Percentiles rank a stretch among this genome's conserved stretches.
Conservation (phyloP, 2,113 vertebrate genomes). For the Holacanthus passer region DNA sequence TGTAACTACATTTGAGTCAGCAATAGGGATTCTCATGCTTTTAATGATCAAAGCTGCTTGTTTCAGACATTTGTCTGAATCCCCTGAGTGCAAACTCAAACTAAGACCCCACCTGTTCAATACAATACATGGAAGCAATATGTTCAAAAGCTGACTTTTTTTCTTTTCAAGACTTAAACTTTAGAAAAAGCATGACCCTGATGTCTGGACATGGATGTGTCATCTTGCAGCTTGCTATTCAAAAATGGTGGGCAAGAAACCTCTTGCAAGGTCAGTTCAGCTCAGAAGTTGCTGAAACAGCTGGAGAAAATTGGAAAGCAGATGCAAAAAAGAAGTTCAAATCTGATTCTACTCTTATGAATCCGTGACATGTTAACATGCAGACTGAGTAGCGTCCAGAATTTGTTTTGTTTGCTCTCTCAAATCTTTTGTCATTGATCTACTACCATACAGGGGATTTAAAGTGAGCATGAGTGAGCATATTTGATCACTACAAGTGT, state of each 20-base stretch:
- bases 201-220: background rate
- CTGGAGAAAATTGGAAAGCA: too few relatives aligned
- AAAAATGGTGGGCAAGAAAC: background rate
- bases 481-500: too few relatives aligned
- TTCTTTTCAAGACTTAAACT: too few relatives aligned
- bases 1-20: background rate
- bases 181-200: background rate
- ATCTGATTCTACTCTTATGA: background rate
- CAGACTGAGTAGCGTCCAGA: too few relatives aligned
- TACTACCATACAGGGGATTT: background rate
- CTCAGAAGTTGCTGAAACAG: background rate
- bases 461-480: too few relatives aligned
- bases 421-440: background rate
- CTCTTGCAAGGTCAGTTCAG: background rate
- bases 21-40: background rate
- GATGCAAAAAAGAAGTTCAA: background rate
- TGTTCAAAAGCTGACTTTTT: too few relatives aligned
- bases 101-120: background rate
- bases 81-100: too few relatives aligned
- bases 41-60: background rate
- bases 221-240: background rate
- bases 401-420: background rate
- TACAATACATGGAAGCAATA: background rate
- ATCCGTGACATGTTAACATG: background rate
- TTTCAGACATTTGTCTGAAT: background rate